Evolutionary conservation across 2,797 vertebrate genomes (phyloP).

Genomic region (Petrocephalus sullivani): DNA sequence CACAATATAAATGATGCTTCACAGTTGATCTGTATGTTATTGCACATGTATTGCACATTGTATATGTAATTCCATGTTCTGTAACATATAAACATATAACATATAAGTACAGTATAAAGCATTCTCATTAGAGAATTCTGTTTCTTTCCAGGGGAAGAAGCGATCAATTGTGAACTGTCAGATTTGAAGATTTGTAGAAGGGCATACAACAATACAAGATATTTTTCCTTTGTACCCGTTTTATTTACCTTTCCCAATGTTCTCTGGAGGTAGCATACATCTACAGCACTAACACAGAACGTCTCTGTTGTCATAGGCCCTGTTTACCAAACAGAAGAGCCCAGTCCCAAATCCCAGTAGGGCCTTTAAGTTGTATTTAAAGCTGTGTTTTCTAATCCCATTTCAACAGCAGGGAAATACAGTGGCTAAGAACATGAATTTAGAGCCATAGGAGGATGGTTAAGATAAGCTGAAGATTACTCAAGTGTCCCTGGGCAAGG

Average conservation of each 20-base stretch:
- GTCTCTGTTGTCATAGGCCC: background rate
- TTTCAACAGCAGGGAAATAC: background rate
- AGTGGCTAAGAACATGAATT: background rate
- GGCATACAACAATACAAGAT: background rate
- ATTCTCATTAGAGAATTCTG: background rate
- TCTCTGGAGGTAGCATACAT: background rate
- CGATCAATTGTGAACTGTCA: background rate
- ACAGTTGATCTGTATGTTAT: background rate
- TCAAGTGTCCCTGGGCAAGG: background rate
- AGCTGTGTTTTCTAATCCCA: background rate
- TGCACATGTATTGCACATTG: background rate
- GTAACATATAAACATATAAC: background rate
- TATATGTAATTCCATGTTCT: background rate
- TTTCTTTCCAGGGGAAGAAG: background rate
- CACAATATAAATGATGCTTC: background rate
- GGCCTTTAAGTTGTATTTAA: background rate
- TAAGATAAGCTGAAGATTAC: background rate
- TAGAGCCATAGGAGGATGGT: background rate
- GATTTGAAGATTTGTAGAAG: background rate
- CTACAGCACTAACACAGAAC: background rate
- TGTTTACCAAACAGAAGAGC: background rate
- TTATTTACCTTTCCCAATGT: background rate
- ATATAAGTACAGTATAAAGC: background rate
- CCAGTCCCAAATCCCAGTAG: background rate
- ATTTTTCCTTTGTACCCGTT: background rate